Conservation (phyloP, 2,797 vertebrate genomes). For the Choloepus didactylus region DNA sequence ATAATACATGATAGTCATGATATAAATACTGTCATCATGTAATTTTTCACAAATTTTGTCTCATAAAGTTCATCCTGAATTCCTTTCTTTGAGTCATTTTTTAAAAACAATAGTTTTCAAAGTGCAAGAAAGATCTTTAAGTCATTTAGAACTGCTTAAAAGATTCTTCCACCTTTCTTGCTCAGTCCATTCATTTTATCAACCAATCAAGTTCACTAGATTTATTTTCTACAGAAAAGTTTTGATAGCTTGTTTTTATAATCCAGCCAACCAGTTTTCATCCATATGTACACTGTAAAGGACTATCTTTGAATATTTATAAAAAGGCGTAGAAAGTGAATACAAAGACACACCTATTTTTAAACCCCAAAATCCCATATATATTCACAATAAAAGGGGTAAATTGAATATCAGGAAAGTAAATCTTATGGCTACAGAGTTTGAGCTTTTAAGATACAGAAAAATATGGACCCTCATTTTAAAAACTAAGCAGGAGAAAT, state of each 20-base stretch:
- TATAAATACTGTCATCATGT: background rate
- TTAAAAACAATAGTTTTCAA: background rate
- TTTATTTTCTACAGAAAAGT: background rate
- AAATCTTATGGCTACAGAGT: background rate
- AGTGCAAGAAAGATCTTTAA: background rate
- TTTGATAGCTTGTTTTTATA: slow-evolving; percentile 36
- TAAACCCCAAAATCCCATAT: background rate
- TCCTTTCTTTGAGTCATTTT: background rate
- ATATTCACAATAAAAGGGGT: background rate
- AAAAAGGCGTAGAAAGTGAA: slow-evolving; percentile 15
- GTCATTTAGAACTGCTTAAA: slow-evolving; percentile 24
- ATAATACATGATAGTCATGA: background rate
- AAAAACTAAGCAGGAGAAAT: background rate
- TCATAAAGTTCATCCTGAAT: background rate
- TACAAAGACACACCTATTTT: background rate
- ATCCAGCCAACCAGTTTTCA: background rate
- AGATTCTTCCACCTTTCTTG: background rate
- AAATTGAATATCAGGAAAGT: background rate
- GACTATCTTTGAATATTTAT: background rate
- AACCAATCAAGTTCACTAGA: background rate
- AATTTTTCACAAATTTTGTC: slow-evolving; percentile 3
- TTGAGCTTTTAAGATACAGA: background rate
- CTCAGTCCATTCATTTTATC: slow-evolving; percentile 36
- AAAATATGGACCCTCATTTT: slow-evolving; percentile 29
- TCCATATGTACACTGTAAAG: background rate